Evolutionary conservation across 2,888 invertebrate species (phyloP).

Genomic region (Xestia c-nigrum): DNA sequence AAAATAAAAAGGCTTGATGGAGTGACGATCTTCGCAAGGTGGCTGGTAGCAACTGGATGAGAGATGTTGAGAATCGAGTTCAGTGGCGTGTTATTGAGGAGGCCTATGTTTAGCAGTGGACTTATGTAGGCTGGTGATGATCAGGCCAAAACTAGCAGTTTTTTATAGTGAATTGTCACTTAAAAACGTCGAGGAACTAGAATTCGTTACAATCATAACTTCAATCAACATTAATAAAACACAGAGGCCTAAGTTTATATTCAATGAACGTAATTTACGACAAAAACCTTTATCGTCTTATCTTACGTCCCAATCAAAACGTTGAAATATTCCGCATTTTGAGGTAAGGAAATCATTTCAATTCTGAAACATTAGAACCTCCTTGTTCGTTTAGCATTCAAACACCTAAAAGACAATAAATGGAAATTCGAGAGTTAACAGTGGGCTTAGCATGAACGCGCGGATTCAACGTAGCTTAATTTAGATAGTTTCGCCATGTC

Average conservation of each 20-base stretch:
- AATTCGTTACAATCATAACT: not conserved
- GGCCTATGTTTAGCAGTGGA: too few relatives aligned
- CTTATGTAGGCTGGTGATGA: too few relatives aligned
- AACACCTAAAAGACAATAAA: conserved; percentile 19
- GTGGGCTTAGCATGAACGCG: not conserved
- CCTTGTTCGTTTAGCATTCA: conserved; percentile 1
- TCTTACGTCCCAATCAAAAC: conserved; percentile 8
- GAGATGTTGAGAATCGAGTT: too few relatives aligned
- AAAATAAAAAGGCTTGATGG: too few relatives aligned
- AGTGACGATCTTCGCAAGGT: too few relatives aligned
- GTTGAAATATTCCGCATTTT: not conserved
- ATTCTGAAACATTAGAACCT: conserved; percentile 3
- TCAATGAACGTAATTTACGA: not conserved
- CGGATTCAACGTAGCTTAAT: not conserved
- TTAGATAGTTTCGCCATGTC: too few relatives aligned
- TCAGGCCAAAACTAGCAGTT: not conserved
- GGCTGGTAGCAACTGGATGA: too few relatives aligned
- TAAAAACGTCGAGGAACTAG: not conserved
- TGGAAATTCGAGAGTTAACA: conserved; percentile 33
- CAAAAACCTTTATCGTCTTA: not conserved
- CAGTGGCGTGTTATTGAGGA: too few relatives aligned
- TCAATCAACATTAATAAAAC: not conserved
- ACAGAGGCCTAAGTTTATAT: not conserved
- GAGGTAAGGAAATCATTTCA: not conserved
- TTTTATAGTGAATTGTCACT: not conserved